These are phyloP conservation scores for Aphaenogaster floridana DNA, from an alignment of 1,140 invertebrate genomes.

Conservation along the genomic window DNA sequence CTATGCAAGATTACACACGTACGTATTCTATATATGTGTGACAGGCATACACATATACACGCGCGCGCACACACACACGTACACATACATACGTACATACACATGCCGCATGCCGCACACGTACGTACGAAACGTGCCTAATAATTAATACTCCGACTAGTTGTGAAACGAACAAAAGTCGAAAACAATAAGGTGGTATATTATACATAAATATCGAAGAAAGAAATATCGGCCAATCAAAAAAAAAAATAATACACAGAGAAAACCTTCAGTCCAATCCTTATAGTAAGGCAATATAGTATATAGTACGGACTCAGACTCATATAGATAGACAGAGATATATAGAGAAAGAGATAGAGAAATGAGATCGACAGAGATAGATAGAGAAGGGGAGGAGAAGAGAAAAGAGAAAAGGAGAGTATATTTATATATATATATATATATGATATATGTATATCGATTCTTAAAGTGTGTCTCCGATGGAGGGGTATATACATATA, in stretches of 20 bases:
- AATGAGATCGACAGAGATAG: conserved; percentile 67
- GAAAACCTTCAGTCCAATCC: conserved; percentile 86
- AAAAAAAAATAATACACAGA: conserved; percentile 82
- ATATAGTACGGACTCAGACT: conserved; percentile 69
- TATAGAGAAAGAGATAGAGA: conserved; percentile 61
- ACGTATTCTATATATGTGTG: conserved; percentile 3
- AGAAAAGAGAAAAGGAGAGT: conserved; percentile 49
- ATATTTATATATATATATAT: conserved; percentile 48
- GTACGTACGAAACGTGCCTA: conserved; percentile 64
- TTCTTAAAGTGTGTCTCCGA: conserved; percentile 33
- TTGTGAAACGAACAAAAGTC: conserved; percentile 47
- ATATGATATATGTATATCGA: conserved; percentile 42
- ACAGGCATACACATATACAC: conserved; percentile 58
- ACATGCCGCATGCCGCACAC: conserved; percentile 75
- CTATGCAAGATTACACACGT: conserved; percentile 16
- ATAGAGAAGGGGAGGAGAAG: conserved; percentile 62
- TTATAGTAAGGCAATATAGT: conserved; percentile 85
- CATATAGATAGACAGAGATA: conserved; percentile 49
- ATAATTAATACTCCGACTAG: conserved; percentile 36
- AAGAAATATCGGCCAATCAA: conserved; percentile 81
- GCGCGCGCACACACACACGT: conserved; percentile 54
- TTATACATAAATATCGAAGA: conserved; percentile 71
- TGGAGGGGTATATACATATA: conserved; percentile 39
- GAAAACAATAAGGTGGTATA: conserved; percentile 64
- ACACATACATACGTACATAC: conserved; percentile 58